phyloP scores from a whole-genome alignment of 2,113 vertebrate species.

The Ciconia stormi region DNA sequence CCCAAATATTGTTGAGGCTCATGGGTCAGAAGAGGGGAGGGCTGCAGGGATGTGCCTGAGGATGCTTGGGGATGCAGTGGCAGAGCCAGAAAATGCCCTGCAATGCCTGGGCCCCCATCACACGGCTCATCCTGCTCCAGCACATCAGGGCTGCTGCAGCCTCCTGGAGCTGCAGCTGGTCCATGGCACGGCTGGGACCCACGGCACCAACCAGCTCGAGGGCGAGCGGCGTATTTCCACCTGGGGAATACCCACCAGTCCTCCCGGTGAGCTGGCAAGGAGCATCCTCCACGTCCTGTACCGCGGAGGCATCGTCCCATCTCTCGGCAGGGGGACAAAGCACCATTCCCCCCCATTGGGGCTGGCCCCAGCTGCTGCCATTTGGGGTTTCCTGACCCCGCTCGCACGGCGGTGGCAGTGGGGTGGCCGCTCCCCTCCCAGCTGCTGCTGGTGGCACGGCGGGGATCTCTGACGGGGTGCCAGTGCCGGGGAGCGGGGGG shows the following conservation, averaged over 20 bases:
- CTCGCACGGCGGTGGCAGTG: fast-evolving
- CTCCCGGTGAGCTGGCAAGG: neutral
- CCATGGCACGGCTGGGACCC: neutral
- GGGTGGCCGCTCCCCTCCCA: neutral
- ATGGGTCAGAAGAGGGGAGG: neutral
- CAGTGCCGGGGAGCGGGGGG: neutral
- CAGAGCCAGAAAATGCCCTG: neutral
- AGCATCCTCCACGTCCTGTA: fast-evolving
- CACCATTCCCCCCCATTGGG: fast-evolving
- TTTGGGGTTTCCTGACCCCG: neutral
- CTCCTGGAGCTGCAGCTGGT: neutral
- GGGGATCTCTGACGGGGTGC: neutral
- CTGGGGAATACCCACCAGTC: fast-evolving
- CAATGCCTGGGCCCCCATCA: neutral
- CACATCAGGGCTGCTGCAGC: neutral
- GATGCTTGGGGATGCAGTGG: neutral
- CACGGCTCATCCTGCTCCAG: neutral
- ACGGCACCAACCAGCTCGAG: neutral
- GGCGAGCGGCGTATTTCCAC: fast-evolving
- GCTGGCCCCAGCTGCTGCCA: neutral
- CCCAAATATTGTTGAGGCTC: neutral
- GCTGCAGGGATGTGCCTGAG: neutral
- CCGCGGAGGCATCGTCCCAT: neutral
- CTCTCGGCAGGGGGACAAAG: too few relatives aligned
- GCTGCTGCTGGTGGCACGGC: fast-evolving